Conservation (phyloP, 2,888 invertebrate genomes). For the Orthonevra nobilis region DNA sequence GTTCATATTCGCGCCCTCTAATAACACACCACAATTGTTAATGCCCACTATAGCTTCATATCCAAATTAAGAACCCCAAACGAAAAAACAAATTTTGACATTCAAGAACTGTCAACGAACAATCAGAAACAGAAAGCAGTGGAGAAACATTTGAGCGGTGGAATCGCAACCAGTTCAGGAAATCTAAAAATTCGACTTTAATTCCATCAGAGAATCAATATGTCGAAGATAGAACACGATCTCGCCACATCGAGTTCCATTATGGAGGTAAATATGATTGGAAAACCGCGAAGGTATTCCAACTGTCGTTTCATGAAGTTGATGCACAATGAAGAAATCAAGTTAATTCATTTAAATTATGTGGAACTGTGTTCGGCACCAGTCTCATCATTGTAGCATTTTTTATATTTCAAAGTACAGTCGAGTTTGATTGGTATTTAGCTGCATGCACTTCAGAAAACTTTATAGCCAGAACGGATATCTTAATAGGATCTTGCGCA, state of each 20-base stretch:
- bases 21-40: conserved; percentile 3
- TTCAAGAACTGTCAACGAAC: conserved; percentile 45
- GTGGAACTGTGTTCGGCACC: neutral
- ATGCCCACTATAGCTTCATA: conserved; percentile 1
- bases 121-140: conserved; percentile 29
- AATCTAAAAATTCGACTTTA: neutral
- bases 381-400: no score
- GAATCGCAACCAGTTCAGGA: conserved; percentile 2
- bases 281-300: neutral
- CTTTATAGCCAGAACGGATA: conserved; percentile 73
- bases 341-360: no score
- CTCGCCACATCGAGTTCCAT: conserved; percentile 89
- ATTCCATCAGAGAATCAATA: conserved; percentile 74
- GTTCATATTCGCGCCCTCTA: conserved; percentile 3
- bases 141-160: conserved; percentile 51
- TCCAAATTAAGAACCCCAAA: conserved; percentile 9
- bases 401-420: conserved; percentile 42
- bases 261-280: conserved; percentile 86
- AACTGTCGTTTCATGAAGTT: conserved; percentile 10
- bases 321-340: no score
- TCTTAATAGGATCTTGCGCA: conserved; percentile 31
- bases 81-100: conserved; percentile 45
- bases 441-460: neutral
- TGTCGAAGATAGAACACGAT: conserved; percentile 87
- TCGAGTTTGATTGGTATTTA: neutral